These are phyloP conservation scores for Colossoma macropomum DNA, from an alignment of 2,113 vertebrate genomes.

Conservation along the genomic window DNA sequence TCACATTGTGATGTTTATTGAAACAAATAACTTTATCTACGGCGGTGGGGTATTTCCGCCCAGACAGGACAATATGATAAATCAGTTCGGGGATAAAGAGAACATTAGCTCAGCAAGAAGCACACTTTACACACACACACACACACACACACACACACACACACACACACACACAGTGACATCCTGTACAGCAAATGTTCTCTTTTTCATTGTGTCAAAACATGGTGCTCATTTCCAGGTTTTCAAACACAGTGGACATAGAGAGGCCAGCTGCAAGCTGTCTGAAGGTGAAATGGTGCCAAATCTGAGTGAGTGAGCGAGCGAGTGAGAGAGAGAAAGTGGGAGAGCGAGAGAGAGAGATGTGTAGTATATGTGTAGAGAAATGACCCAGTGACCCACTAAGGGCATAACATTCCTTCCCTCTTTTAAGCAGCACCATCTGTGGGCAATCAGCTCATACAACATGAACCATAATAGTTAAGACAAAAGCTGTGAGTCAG, in stretches of 20 bases:
- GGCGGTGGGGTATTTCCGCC: neutral
- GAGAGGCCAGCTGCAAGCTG: constrained; percentile 22
- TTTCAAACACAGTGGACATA: constrained; percentile 6
- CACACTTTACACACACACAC: neutral
- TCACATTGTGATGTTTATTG: constrained; percentile 4
- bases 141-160: constrained; percentile 1
- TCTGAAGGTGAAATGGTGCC: constrained; percentile 20
- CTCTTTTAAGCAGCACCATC: constrained; percentile 52
- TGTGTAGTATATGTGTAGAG: neutral
- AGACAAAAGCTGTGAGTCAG: neutral
- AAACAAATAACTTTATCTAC: neutral
- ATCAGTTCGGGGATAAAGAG: constrained; percentile 24
- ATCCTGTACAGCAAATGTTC: neutral
- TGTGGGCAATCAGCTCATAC: constrained; percentile 50
- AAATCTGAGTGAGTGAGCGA: neutral
- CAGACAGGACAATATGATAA: constrained; percentile 11
- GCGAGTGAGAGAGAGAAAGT: neutral
- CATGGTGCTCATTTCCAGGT: constrained; percentile 1
- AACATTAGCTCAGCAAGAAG: constrained; percentile 26
- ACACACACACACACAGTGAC: neutral
- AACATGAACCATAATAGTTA: constrained; percentile 5
- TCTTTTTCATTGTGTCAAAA: constrained; percentile 29
- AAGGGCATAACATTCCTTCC: constrained; percentile 44
- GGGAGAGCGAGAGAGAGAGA: neutral
- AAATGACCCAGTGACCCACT: constrained; percentile 59